Evolutionary conservation across 2,888 invertebrate species (phyloP), one percentile per base, ranked within the genome.

Genomic region (Troides helena): DNA sequence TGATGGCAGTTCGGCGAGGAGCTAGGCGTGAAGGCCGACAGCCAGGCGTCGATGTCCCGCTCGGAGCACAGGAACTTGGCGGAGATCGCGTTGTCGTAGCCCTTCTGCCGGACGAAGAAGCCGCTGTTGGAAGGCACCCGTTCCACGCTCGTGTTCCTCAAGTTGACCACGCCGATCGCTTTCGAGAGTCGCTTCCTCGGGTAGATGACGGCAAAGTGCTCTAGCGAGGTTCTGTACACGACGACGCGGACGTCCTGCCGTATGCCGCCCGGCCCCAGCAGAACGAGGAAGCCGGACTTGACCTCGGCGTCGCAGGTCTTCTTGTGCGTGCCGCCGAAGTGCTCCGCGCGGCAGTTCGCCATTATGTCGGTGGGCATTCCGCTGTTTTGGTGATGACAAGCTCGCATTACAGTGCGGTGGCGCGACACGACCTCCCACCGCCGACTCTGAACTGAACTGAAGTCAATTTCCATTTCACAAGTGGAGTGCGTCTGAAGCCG

Each of bases 161-260:
- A 82, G 81, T 95, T 95, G 58, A 95, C 89, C 2, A 95, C 95
- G 0, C 94, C 94, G 56, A 94, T 85, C 0, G 95, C 93, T 74
- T 94, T 93, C 73, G 94, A 93, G 17, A 95, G 88, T 77, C 94
- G 93, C 84, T 94, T 94, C 81, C 94, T 93, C 10, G 95, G 95
- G 74, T 94, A 95, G 46, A 95, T 93, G 10, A 95, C 95, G 1
- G 94, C 94, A 77, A 95, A 95, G 77, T 95, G 95, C 79, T 95
- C 95, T 78, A 94, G 84, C 62, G 94, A 93, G 7, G 95, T 95
- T 72, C 93, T 89, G 81, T 95, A 95, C 36, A 95, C 95, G 76
- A 94, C 94, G 73, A 94, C 94, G 77, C 95, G 91, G 7, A 95
- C 94, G 73, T 93, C 92, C 81, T 94, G 95, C 23, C 94, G 88